Conservation (phyloP, 1,140 invertebrate species). For the Drosophila punjabiensis region DNA sequence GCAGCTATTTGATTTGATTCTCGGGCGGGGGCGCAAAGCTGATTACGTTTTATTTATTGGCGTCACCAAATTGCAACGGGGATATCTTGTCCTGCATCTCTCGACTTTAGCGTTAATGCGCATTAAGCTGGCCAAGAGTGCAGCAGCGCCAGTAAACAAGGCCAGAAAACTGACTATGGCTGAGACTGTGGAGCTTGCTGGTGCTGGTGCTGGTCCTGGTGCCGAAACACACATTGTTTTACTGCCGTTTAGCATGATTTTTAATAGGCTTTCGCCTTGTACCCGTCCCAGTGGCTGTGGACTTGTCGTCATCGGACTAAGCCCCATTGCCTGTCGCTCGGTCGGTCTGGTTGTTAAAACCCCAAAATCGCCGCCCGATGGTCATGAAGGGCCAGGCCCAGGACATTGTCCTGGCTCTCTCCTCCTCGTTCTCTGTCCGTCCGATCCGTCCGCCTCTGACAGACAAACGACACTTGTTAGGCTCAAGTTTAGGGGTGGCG, state of each 20-base stretch:
- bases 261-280: constrained; percentile 76
- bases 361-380: constrained; percentile 48
- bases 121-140: constrained; percentile 49
- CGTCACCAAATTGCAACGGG: constrained; percentile 38
- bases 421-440: constrained; percentile 10
- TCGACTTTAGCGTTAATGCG: constrained; percentile 61
- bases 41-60: constrained; percentile 73
- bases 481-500: constrained; percentile 60
- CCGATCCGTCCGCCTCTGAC: constrained; percentile 54
- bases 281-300: constrained; percentile 25
- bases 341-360: constrained; percentile 54
- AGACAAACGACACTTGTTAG: constrained; percentile 78
- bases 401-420: constrained; percentile 30
- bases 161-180: constrained; percentile 4
- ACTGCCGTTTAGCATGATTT: constrained; percentile 79
- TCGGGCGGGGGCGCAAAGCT: constrained; percentile 41
- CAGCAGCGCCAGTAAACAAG: constrained; percentile 49
- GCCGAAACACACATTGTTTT: constrained; percentile 69
- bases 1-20: constrained; percentile 62
- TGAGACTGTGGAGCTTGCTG: constrained; percentile 1
- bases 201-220: constrained; percentile 17
- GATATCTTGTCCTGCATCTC: constrained; percentile 48
- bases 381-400: constrained; percentile 39
- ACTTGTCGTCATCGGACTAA: constrained; percentile 47
- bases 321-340: constrained; percentile 35